phyloP scores from a whole-genome alignment of 1,140 invertebrate species.

The Battus philenor region DNA sequence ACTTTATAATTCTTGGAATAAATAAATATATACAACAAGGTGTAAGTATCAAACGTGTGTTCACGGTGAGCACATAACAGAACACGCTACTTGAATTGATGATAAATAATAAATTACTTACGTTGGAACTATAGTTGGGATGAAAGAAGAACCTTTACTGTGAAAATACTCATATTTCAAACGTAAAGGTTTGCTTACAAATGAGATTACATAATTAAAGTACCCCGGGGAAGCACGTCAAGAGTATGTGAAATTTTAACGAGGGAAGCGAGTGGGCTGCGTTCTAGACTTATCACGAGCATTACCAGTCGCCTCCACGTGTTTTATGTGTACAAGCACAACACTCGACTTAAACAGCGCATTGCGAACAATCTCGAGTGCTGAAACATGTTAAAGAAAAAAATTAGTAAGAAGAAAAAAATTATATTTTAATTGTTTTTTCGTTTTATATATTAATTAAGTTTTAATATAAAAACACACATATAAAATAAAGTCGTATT shows the following conservation, averaged over 20 bases:
- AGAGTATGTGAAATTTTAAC: constrained; percentile 75
- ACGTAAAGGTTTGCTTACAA: constrained; percentile 64
- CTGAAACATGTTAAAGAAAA: too few species aligned
- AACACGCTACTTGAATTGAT: neutral
- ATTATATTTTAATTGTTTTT: too few species aligned
- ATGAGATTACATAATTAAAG: constrained; percentile 75
- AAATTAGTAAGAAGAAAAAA: too few species aligned
- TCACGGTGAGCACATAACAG: too few species aligned
- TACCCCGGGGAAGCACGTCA: constrained; percentile 66
- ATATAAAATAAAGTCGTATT: too few species aligned
- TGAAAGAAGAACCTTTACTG: constrained; percentile 15
- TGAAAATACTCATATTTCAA: constrained; percentile 53
- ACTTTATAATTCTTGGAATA: too few species aligned
- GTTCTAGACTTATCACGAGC: constrained; percentile 41
- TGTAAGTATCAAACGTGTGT: neutral
- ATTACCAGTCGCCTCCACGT: constrained; percentile 8
- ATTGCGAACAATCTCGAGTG: neutral
- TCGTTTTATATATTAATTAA: too few species aligned
- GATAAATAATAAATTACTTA: constrained; percentile 9
- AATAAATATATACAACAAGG: too few species aligned
- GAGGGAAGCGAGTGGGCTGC: constrained; percentile 44
- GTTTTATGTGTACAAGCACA: neutral
- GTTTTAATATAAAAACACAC: too few species aligned
- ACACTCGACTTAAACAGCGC: constrained; percentile 10
- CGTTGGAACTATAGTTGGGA: too few species aligned